Percentiles rank a stretch among this genome's conserved stretches.
These are phyloP conservation scores for Drosophila oshimai DNA, from an alignment of 1,140 invertebrate genomes.

Conservation along the genomic window DNA sequence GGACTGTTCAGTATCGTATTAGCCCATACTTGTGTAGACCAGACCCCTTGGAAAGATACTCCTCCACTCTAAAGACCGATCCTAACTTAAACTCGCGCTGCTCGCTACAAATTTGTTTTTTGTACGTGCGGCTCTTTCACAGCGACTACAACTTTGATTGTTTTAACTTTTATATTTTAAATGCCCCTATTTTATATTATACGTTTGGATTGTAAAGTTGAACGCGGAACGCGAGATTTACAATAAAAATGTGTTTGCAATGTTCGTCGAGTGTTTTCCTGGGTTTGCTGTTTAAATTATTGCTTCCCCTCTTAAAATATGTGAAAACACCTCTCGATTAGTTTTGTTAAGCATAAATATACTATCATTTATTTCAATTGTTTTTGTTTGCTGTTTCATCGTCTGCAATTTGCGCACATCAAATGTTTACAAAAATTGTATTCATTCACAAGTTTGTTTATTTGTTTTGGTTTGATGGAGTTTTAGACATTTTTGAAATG, in stretches of 20 bases:
- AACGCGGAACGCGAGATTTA: slow-evolving; percentile 37
- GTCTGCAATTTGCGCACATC: slow-evolving; percentile 25
- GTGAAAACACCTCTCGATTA: slow-evolving; percentile 13
- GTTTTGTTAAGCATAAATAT: slow-evolving; percentile 78
- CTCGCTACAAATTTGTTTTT: slow-evolving; percentile 1
- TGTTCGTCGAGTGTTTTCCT: background rate
- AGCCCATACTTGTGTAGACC: background rate
- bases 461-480: slow-evolving; percentile 1
- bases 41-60: background rate
- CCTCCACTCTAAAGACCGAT: background rate
- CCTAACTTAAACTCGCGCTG: background rate
- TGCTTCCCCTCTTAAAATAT: background rate
- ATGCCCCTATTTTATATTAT: slow-evolving; percentile 18
- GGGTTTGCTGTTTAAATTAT: too few relatives aligned
- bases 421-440: slow-evolving; percentile 73
- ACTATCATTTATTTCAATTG: slow-evolving; percentile 22
- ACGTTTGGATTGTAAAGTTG: slow-evolving; percentile 24
- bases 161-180: slow-evolving; percentile 38
- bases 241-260: slow-evolving; percentile 52
- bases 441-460: slow-evolving; percentile 56
- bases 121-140: background rate
- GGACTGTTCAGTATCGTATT: background rate
- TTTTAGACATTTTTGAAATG: slow-evolving; percentile 74
- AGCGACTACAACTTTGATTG: slow-evolving; percentile 22
- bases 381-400: slow-evolving; percentile 26